Base-by-base conservation (phyloP, 2,888 invertebrate species). In the Drosophila phalerata region DNA sequence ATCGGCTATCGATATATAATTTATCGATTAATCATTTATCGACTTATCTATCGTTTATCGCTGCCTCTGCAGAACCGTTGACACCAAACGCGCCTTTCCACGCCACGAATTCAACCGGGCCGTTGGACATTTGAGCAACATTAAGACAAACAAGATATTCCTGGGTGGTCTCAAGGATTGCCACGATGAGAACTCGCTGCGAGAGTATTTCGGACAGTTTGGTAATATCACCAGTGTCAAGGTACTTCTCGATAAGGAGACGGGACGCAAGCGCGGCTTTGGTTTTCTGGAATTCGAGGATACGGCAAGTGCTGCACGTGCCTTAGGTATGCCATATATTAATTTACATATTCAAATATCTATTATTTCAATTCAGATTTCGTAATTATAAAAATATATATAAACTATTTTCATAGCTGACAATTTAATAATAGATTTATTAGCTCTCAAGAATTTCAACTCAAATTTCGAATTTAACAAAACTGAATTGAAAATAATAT, bases 201-300 rank as follows among this genome's bases (percentile, higher is more conserved):
- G 79, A 5, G 90, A 91, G 17, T 91, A 92, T 69, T 92, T 92
- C 43, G 73, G 80, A 17, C 89, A 92, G 70, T 92, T 89, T 65
- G 92, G 92, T 1, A 79, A 76, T 47, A 75, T 92, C 0, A 62
- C 75, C 40, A 77, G 85, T 22, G 83, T 92, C 2, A 92, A 91
- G 48, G 88, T 92, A 69, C 72, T 92, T 3, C 62, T 89, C 15
- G 91, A 92, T 52, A 92, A 90, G 55, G 89, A 85, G 9, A 91
- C 91, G 0, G 92, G 92, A 1, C 91, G 92, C 43, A 91, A 90
- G 34, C 89, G 92, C 9, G 92, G 92, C 25, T 92, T 92, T 69
- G 92, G 91, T 0, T 92, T 91, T 43, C 64, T 92, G 3, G 91
- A 92, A 64, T 92, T 91, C 47, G 89, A 90, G 61, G 90, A 91